Conservation (phyloP, 2,888 invertebrate genomes). For the Paralinhomoeus sp. region DNA sequence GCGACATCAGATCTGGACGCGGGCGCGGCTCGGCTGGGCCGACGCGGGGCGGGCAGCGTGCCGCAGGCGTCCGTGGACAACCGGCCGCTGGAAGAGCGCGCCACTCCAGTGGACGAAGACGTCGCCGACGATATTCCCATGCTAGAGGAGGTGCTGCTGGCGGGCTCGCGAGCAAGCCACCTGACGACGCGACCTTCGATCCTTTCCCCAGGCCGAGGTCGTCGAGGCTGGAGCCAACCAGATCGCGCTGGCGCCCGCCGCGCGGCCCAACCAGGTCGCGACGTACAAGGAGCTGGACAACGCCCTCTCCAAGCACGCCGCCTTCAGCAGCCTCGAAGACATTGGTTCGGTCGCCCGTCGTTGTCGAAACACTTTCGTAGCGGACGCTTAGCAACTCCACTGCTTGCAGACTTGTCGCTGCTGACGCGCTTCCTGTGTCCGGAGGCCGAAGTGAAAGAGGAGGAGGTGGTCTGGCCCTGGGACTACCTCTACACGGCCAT, state of each 20-base stretch:
- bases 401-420: constrained; percentile 40
- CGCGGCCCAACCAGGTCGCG: constrained; percentile 40
- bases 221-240: neutral
- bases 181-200: too few relatives aligned
- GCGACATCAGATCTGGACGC: too few relatives aligned
- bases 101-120: too few relatives aligned
- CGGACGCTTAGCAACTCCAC: too few relatives aligned
- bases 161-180: too few relatives aligned
- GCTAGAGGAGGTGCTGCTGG: constrained; percentile 1
- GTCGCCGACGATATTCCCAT: constrained; percentile 1
- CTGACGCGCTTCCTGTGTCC: constrained; percentile 42
- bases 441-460: constrained; percentile 41
- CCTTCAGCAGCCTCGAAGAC: constrained; percentile 36
- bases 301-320: constrained; percentile 40
- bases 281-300: constrained; percentile 48
- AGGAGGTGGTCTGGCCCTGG: constrained; percentile 51
- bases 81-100: too few relatives aligned
- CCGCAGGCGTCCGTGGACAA: too few relatives aligned
- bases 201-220: neutral
- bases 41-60: too few relatives aligned
- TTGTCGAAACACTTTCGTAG: too few relatives aligned
- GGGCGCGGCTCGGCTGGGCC: too few relatives aligned
- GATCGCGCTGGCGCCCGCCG: constrained; percentile 28
- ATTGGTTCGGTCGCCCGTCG: constrained; percentile 3
- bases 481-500: constrained; percentile 52